Evolutionary conservation across 2,888 invertebrate genomes (phyloP), one percentile per base, ranked within the genome.

Genomic region (Nasonia oneida): DNA sequence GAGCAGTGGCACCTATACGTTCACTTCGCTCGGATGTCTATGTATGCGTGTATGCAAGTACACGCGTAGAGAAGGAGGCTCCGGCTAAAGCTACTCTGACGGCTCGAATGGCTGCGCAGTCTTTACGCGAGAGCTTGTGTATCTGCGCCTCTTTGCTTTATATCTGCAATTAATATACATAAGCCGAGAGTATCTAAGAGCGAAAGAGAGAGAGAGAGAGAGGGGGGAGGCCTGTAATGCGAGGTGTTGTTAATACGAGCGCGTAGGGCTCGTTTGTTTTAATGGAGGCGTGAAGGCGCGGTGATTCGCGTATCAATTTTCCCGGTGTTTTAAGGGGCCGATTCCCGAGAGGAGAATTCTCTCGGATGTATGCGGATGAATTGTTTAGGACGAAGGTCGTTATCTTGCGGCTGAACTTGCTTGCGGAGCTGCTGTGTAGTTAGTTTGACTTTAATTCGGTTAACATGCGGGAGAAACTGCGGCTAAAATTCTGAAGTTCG

Each of bases 81-180:
- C 15, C 33, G 50, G 2, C 75, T 23, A 23, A 47, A 29, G n/a
- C 29, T 23, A 6, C 29, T 10, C 47, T 29, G 23, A 33, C 42
- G n/a, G 42, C n/a, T 39, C 23, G 14, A 82, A 64, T 61, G 8
- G 70, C 42, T 47, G 18, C 8, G 2, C 2, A 10, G 18, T 33
- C 61, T 47, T 23, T n/a, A 67, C 15, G 71, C 39, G 33, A 23
- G 47, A 50, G 15, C 14, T 64, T 70, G 83, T 71, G 71, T 71
- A 77, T 77, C 74, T 29, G 18, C 42, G 29, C 2, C 42, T 39
- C 37, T 79, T 64, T n/a, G 67, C 67, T 83, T 83, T 77, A 75
- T 75, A 67, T 29, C 33, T 23, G 15, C 75, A 37, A 75, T 82
- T 82, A 82, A 82, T 82, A 75, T 50, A 82, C 81, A 82, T 75